Conservation (phyloP, 2,888 invertebrate genomes). For the Sinohyriopsis cumingii region DNA sequence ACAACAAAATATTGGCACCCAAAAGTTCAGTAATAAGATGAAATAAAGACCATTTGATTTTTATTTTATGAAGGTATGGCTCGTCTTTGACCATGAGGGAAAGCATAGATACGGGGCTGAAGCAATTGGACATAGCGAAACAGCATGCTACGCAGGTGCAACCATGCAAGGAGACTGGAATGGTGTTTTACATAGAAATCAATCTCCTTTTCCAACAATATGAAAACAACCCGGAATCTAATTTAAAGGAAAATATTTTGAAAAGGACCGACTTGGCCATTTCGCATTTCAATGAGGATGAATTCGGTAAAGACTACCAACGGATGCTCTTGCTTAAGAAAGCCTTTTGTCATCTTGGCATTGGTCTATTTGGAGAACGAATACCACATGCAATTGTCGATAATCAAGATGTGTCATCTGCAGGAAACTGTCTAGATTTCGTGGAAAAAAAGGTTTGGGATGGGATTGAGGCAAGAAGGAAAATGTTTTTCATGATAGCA, state of each 20-base stretch:
- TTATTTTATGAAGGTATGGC: constrained; percentile 12
- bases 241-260: constrained; percentile 24
- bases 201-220: constrained; percentile 35
- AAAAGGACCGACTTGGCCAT: constrained; percentile 25
- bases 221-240: constrained; percentile 10
- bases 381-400: constrained; percentile 15
- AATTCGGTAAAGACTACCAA: constrained; percentile 34
- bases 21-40: no score
- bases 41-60: no score
- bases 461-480: constrained; percentile 22
- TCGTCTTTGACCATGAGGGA: constrained; percentile 15
- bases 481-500: constrained; percentile 24
- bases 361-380: constrained; percentile 25
- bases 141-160: constrained; percentile 22
- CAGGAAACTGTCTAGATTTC: constrained; percentile 22
- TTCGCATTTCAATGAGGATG: constrained; percentile 28
- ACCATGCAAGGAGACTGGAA: constrained; percentile 36
- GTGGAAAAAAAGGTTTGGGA: constrained; percentile 26
- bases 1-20: no score
- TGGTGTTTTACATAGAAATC: constrained; percentile 38
- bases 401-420: constrained; percentile 15
- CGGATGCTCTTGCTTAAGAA: constrained; percentile 35
- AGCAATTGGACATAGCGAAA: constrained; percentile 26
- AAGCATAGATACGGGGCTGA: constrained; percentile 23
- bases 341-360: constrained; percentile 35